Evolutionary conservation across 2,888 invertebrate genomes (phyloP), one percentile per base, ranked within the genome.

Genomic region (Trissonchulus sp.): DNA sequence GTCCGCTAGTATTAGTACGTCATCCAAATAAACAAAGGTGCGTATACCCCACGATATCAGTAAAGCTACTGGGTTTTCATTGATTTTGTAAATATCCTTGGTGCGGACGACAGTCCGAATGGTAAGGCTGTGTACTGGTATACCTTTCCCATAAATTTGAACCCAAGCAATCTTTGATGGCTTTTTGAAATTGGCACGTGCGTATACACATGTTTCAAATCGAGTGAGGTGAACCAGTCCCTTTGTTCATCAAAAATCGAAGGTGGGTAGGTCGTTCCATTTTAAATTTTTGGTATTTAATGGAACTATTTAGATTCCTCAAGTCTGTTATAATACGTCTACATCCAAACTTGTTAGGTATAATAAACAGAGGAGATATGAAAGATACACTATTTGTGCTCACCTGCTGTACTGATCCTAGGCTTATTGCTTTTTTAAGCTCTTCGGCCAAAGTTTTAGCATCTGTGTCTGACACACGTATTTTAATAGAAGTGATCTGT

Each of bases 41-140:
- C 69, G 69, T 8, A 69, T 33, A n/a, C 69, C 69, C 8, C 15
- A 18, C 33, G 15, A 8, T 8, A 23, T 3, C 18, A 34, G 2
- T 8, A 69, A 3, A 34, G 69, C 8, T 30, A 34, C 35, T 3
- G 33, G 18, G 3, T 8, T n/a, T 69, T 69, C 35, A 69, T n/a
- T 18, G 33, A n/a, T 69, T 69, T 69, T 69, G 69, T 69, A 33
- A 69, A 69, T 8, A 69, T 33, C 18, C 69, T 2, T 2, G 35
- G 33, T 15, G 69, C 69, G 31, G 33, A 18, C 18, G 69, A 69
- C 15, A 69, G 69, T 30, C 69, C 35, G n/a, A 69, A 69, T 2
- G 69, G 69, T 18, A 69, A 34, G 2, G 30, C n/a, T 34, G 34
- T 69, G 35, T 30, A 69, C 18, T n/a, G 2, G n/a, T 33, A 69